Evolutionary conservation across 1,140 invertebrate genomes (phyloP), one percentile per base, ranked within the genome.

Genomic region (Psix sp.): DNA sequence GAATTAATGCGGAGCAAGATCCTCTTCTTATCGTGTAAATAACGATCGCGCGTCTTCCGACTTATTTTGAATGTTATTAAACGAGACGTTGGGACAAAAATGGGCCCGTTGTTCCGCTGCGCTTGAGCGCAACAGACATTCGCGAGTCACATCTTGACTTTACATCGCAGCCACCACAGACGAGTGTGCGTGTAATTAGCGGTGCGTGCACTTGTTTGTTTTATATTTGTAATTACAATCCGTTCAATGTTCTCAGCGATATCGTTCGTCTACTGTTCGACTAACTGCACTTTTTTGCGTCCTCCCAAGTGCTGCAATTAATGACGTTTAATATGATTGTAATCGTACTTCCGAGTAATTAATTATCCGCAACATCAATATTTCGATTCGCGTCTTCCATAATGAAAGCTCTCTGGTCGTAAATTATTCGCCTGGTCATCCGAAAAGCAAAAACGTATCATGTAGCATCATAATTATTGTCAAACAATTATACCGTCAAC

Each of bases 1-100:
- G 51, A 48, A 71, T 71, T 71, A 62, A 63, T 63, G 10, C 38
- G 45, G 40, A 68, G 65, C 16, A 40, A 52, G 48, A 60, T 29
- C 26, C 7, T 29, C 26, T 1, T 29, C 26, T 46, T 65, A 65
- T 65, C 49, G 33, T 39, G 49, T 45, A 54, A 65, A 54, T 54
- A 65, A 54, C 46, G 48, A 54, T 46, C 14, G 38, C 15, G 15
- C 40, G 21, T 52, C 31, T 62, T 60, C 24, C 38, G 3, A 40
- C 15, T 31, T 45, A 60, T 60, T 39, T 49, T 59, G 11, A 45
- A 46, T 43, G 17, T 15, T 56, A 24, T 29, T 29, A n/a, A 7
- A 7, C 7, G n/a, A 29, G 35, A 15, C 14, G 35, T 38, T 38
- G 15, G 5, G 5, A 16, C 9, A 15, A 38, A 29, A 29, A 29